Percentiles rank a stretch among this genome's conserved stretches.
Evolutionary conservation across 1,140 invertebrate species (phyloP).

Genomic region (Bemisia tabaci): DNA sequence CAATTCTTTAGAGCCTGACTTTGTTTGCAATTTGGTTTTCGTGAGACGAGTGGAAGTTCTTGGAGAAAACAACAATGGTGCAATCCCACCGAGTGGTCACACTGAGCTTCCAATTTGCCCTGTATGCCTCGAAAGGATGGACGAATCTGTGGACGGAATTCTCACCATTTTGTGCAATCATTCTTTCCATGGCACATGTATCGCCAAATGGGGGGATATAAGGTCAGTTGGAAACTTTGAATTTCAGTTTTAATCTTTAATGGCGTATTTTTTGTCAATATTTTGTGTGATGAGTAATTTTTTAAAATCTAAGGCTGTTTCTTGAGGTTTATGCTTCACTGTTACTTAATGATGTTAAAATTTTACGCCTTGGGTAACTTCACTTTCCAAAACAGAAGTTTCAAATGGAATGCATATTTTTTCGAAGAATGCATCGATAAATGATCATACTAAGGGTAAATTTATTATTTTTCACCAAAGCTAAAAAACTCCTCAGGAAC

Average conservation of each 20-base stretch:
- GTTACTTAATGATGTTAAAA: too few relatives aligned
- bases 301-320: neutral
- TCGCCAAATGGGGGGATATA: slow-evolving; percentile 93
- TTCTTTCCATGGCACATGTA: slow-evolving; percentile 88
- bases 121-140: slow-evolving; percentile 93
- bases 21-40: slow-evolving; percentile 85
- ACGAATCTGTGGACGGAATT: slow-evolving; percentile 94
- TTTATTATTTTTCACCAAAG: too few relatives aligned
- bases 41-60: slow-evolving; percentile 81
- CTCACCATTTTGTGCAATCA: slow-evolving; percentile 97
- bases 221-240: slow-evolving; percentile 31
- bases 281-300: neutral
- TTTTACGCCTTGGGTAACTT: too few relatives aligned
- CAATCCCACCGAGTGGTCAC: slow-evolving; percentile 52
- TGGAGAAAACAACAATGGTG: slow-evolving; percentile 46
- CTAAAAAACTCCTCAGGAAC: too few relatives aligned
- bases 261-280: neutral
- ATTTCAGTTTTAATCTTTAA: neutral
- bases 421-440: too few relatives aligned
- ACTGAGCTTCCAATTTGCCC: slow-evolving; percentile 97
- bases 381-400: too few relatives aligned
- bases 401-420: too few relatives aligned
- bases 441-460: too few relatives aligned
- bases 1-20: slow-evolving; percentile 82
- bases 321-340: too few relatives aligned